Evolutionary conservation across 2,797 vertebrate species (phyloP), one percentile per base, ranked within the genome.

Genomic region (Eupleurogrammus muticus): DNA sequence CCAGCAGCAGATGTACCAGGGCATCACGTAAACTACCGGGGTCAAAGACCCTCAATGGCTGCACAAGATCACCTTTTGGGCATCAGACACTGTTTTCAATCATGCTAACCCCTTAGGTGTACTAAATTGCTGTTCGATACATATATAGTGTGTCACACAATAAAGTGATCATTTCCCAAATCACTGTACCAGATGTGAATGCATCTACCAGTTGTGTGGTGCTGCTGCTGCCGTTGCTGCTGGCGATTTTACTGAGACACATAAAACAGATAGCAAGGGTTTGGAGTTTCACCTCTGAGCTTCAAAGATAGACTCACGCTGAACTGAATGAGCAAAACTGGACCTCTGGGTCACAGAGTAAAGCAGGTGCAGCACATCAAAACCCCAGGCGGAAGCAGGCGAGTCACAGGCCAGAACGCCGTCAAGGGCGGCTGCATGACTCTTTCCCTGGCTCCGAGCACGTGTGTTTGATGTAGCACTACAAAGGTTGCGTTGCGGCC

Each of bases 91-190:
- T 62, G 84, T 84, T 87, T 90, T 90, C 79, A 89, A 84, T 89
- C 86, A 83, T 65, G 54, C 47, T 80, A 85, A 87, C 83, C 87
- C 87, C 89, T 83, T 73, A 86, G 83, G 89, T 86, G 47, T 84
- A 87, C 80, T 89, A 87, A 89, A 90, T 86, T 79, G 79, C 83
- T 50, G 84, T 86, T 87, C 83, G 88, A 91, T 91, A 84, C 90
- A 90, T 92, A 90, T 92, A 86, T 87, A 85, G 86, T 87, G 78
- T 91, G 87, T 90, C 88, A 85, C 58, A 86, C 83, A 79, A 90
- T 90, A 90, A 92, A 89, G 88, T 81, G 77, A 89, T 87, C 80
- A 73, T 58, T 80, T 83, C 75, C 81, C 70, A 85, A 73, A 92
- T 89, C 59, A 61, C 74, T 75, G 36, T 6, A 88, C 84, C 92